These are phyloP conservation scores for Molanna angustata DNA, from an alignment of 2,888 invertebrate species.

Conservation along the genomic window DNA sequence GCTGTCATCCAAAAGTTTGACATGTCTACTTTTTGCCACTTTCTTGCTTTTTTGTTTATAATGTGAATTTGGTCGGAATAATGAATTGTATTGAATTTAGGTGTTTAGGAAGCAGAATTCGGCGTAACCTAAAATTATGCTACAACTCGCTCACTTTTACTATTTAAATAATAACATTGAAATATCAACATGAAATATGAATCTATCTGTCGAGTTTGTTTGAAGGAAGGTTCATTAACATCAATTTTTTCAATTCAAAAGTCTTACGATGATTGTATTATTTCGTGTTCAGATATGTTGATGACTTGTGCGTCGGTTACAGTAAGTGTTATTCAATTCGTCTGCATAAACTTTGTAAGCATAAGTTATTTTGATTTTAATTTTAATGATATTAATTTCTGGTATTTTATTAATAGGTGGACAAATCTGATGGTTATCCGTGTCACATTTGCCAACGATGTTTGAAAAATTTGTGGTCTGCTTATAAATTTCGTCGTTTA, in stretches of 20 bases:
- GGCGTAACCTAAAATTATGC: too few relatives aligned
- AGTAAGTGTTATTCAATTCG: conserved; percentile 11
- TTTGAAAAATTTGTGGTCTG: conserved; percentile 27
- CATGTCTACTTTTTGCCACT: too few relatives aligned
- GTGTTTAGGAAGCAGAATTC: too few relatives aligned
- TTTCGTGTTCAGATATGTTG: conserved; percentile 21
- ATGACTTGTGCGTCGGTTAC: conserved; percentile 16
- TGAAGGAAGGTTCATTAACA: conserved; percentile 21
- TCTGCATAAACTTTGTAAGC: not conserved
- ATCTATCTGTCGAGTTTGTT: conserved; percentile 20
- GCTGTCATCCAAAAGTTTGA: too few relatives aligned
- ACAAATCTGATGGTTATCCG: conserved; percentile 24
- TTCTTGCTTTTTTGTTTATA: too few relatives aligned
- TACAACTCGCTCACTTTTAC: too few relatives aligned
- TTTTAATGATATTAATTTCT: not conserved
- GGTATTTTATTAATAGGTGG: conserved; percentile 16
- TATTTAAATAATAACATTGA: too few relatives aligned
- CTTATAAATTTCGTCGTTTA: conserved; percentile 26
- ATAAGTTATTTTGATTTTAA: too few relatives aligned
- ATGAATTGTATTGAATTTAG: too few relatives aligned
- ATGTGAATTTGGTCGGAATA: too few relatives aligned
- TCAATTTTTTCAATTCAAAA: conserved; percentile 18
- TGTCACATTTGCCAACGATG: conserved; percentile 27
- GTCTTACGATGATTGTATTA: conserved; percentile 9
- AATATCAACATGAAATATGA: conserved; percentile 16